Base-by-base conservation (phyloP, 2,888 invertebrate genomes). In the Glomeris marginata region DNA sequence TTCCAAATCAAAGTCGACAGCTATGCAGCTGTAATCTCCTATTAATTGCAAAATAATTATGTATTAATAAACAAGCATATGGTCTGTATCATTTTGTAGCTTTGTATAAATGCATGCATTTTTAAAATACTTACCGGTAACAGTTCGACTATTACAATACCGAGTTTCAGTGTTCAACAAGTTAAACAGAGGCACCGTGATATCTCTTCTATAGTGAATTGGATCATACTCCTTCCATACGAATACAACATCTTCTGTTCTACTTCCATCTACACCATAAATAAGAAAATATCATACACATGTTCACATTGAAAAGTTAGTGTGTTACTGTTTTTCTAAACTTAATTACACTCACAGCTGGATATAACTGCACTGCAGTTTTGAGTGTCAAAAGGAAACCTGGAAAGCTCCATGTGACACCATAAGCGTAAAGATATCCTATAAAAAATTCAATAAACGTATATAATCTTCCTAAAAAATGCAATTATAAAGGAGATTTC, bases 191-290 rank as follows among this genome's bases (percentile, higher is more conserved):
- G 63, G 63, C 45, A 66, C 57, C 16, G 60, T 61, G 40, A 65
- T 60, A 42, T 63, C 59, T 1, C 58, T 59, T 6, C 59, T 58
- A 34, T 64, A 56, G 51, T 66, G 66, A 15, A 68, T 62, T 8
- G 68, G 62, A n/a, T 63, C 57, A 33, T 82, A 84, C 10, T 55
- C 55, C 35, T 63, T 62, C 67, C 69, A 69, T 34, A 59, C 55
- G 56, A 68, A 68, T 18, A 63, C 56, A 43, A 70, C 61, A 52
- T 69, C 66, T 2, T 59, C 59, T n/a, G 62, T 66, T 1, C 70
- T 69, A 58, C 69, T 69, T 0, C 70, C 71, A 56, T 72, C 72
- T 69, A 56, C n/a, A n/a, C n/a, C n/a, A 47, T 65, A 28, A 28
- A n/a, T n/a, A n/a, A n/a, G n/a, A n/a, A n/a, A n/a, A n/a, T n/a